Percentiles rank a stretch among this genome's conserved stretches.
Conservation (phyloP, 1,140 invertebrate genomes). For the Pseudomyrmex concolor region DNA sequence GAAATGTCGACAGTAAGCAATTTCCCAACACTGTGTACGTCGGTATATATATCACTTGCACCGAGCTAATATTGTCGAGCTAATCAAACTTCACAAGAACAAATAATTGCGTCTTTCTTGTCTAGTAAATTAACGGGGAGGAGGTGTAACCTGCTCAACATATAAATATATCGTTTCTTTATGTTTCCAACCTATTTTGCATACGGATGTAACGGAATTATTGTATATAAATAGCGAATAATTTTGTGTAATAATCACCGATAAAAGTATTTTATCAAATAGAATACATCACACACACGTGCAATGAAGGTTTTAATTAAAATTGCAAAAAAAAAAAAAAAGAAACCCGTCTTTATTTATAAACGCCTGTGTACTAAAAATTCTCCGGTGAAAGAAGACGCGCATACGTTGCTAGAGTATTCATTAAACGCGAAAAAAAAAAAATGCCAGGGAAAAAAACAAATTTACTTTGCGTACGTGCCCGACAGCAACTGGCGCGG, state of each 20-base stretch:
- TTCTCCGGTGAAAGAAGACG: too few species aligned
- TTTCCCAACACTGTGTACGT: slow-evolving; percentile 15
- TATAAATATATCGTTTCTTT: slow-evolving; percentile 31
- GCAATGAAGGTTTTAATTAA: neutral
- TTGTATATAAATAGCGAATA: neutral
- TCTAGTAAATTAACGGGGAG: slow-evolving; percentile 12
- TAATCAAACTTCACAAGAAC: slow-evolving; percentile 52
- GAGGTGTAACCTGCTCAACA: neutral
- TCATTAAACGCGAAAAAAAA: slow-evolving; percentile 31
- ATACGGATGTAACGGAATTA: neutral
- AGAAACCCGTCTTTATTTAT: neutral
- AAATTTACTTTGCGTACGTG: slow-evolving; percentile 27
- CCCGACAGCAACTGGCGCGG: slow-evolving; percentile 35
- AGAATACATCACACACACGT: neutral
- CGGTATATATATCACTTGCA: slow-evolving; percentile 35
- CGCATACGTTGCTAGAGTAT: neutral
- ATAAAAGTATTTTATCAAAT: neutral
- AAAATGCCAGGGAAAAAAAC: slow-evolving; percentile 23
- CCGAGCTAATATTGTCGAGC: slow-evolving; percentile 25
- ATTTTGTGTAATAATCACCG: neutral
- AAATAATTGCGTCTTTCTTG: slow-evolving; percentile 51
- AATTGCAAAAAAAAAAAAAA: slow-evolving; percentile 12
- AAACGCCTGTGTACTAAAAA: neutral
- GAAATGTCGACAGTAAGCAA: slow-evolving; percentile 65
- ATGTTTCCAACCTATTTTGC: slow-evolving; percentile 15